A percentile compares a stretch with the other conserved stretches of the same genome.
Evolutionary conservation across 2,113 vertebrate species (phyloP).

Genomic region (Dicrurus megarhynchus): DNA sequence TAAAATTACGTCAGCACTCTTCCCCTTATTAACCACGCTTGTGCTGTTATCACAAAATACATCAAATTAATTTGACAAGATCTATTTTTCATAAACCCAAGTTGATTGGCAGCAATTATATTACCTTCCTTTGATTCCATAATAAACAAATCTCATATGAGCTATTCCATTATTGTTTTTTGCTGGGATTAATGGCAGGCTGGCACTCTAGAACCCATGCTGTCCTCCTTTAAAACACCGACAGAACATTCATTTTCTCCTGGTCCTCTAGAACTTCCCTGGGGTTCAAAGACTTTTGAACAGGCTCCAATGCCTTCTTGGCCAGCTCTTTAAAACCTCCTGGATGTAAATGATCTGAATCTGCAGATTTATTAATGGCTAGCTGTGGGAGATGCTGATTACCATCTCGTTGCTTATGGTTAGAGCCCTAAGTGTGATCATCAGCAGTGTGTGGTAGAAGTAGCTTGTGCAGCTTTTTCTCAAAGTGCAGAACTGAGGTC

Average conservation of each 20-base stretch:
- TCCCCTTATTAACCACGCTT: conserved; percentile 65
- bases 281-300: conserved; percentile 5
- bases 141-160: conserved; percentile 55
- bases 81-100: conserved; percentile 69
- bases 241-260: conserved; percentile 11
- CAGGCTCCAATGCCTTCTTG: neutral
- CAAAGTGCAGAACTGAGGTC: neutral
- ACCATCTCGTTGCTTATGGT: conserved; percentile 64
- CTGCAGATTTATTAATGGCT: conserved; percentile 66
- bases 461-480: conserved; percentile 61
- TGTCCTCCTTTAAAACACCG: neutral
- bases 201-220: conserved; percentile 8
- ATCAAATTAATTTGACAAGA: conserved; percentile 73
- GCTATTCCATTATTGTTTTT: conserved; percentile 13
- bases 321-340: conserved; percentile 12
- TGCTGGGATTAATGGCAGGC: conserved; percentile 12
- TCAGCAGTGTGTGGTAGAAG: conserved; percentile 56
- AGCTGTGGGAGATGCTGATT: conserved; percentile 68
- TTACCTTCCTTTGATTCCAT: conserved; percentile 61
- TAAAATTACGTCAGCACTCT: conserved; percentile 65
- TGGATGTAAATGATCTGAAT: conserved; percentile 62
- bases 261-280: conserved; percentile 54
- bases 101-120: conserved; percentile 71
- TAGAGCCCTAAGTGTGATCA: conserved; percentile 44
- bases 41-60: conserved; percentile 59